Percentiles rank a stretch among this genome's conserved stretches.
phyloP scores from a whole-genome alignment of 2,888 invertebrate genomes.

The Cetonia aurata region DNA sequence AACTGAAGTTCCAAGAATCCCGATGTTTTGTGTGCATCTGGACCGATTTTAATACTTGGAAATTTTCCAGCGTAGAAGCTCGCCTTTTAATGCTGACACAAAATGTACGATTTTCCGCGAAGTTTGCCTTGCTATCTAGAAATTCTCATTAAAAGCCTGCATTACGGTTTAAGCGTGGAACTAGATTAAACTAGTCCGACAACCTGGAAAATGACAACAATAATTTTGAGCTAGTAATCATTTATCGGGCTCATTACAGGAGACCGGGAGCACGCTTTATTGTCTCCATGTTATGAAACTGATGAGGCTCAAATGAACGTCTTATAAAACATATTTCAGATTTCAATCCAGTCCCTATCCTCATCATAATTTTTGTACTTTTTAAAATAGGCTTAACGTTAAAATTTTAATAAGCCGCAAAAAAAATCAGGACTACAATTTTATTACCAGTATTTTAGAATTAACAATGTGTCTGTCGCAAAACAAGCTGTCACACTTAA shows the following conservation, averaged over 20 bases:
- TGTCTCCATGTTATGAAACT: conserved; percentile 10
- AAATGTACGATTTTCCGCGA: conserved; percentile 11
- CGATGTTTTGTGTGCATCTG: conserved; percentile 19
- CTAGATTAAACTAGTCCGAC: conserved; percentile 2
- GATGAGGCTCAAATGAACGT: conserved; percentile 3
- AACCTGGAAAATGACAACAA: conserved; percentile 26
- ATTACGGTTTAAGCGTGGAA: conserved; percentile 4
- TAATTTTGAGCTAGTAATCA: conserved; percentile 20
- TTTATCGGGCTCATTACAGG: conserved; percentile 19
- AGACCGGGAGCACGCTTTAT: conserved; percentile 8
- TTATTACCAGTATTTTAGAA: too few species aligned
- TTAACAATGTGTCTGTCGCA: too few species aligned
- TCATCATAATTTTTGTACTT: too few species aligned
- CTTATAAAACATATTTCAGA: conserved; percentile 9
- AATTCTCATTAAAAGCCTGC: conserved; percentile 22
- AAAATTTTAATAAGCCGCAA: too few species aligned
- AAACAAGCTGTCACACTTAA: too few species aligned
- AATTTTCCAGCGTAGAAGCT: conserved; percentile 12
- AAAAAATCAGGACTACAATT: too few species aligned
- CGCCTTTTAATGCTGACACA: conserved; percentile 11
- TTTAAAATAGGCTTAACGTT: background rate
- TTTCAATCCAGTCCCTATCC: too few species aligned
- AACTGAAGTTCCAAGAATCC: conserved; percentile 6
- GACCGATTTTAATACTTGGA: conserved; percentile 14
- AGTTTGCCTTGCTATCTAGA: conserved; percentile 24